Evolutionary conservation across 2,797 vertebrate genomes (phyloP), one percentile per base, ranked within the genome.

Genomic region (Mormyrus hasselquistii): DNA sequence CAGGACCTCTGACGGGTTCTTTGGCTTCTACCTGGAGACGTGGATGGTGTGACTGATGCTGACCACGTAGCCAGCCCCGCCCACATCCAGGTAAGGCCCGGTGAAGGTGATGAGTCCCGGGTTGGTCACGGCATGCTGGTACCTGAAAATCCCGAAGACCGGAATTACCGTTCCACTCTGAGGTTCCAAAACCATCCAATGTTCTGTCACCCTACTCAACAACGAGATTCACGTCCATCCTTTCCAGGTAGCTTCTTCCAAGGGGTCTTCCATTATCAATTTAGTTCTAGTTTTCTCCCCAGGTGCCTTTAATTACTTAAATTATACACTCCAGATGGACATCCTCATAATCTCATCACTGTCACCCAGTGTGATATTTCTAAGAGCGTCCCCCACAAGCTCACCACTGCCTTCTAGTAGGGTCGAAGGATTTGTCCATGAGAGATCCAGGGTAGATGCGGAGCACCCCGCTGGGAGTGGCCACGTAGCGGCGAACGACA

Each of bases 391-490:
- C 86, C 86, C 29, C 86, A 41, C 16, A 52, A 94, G 94, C 97
- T 97, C 94, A 99, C 99, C 99, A 99, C 96, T 97, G 99, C 97
- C 98, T 98, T 94, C 99, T 97, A 93, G 98, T 99, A 93, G 99
- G 98, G 97, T 99, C 98, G 95, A 99, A 99, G 91, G 98, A 98
- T 97, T 99, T 99, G 97, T 99, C 99, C 98, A 99, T 99, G 95
- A 99, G 97, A 86, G 98, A 99, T 93, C 99, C 98, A 69, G 99
- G 99, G 95, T 99, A 99, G 96, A 99, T 99, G 95, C 99, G 96
- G 90, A 99, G 98, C 96, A 99, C 99, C 94, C 99, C 99, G 93
- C 98, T 99, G 97, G 98, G 99, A 82, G 99, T 99, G 97, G 99
- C 98, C 97, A 99, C 99, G 98, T 99, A 99, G 97, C 99, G 99